Conservation (phyloP, 2,113 vertebrate species). For the Anseranas semipalmata region DNA sequence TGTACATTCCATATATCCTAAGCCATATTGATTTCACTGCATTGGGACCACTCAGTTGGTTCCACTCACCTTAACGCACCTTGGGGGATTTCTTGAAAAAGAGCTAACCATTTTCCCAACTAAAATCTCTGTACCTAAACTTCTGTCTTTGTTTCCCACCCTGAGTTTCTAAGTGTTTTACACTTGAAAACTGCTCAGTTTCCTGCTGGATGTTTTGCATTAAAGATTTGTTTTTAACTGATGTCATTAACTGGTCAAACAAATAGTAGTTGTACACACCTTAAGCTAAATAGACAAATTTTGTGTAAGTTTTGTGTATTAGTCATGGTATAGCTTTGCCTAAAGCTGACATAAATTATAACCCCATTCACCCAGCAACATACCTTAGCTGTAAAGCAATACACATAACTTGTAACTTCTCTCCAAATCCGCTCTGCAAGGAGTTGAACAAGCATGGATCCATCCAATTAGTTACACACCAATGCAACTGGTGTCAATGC, state of each 20-base stretch:
- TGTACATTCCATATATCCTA: neutral
- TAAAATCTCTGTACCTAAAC: neutral
- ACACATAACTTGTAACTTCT: neutral
- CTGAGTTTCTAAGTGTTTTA: neutral
- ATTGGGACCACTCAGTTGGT: neutral
- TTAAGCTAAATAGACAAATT: neutral
- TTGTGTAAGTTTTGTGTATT: neutral
- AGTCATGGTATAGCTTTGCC: neutral
- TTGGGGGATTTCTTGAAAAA: neutral
- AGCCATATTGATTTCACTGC: neutral
- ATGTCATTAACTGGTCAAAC: neutral
- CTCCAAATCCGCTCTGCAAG: neutral
- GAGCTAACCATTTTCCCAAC: neutral
- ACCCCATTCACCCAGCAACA: neutral
- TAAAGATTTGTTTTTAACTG: neutral
- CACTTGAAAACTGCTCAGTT: neutral
- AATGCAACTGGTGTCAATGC: neutral
- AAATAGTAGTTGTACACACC: neutral
- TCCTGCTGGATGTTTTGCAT: neutral
- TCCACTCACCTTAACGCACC: neutral
- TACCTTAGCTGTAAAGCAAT: neutral
- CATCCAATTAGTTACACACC: neutral
- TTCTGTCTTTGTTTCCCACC: neutral
- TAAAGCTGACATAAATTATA: conserved; percentile 20
- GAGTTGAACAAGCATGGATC: neutral